Conservation (phyloP, 2,797 vertebrate species). For the Xenopus petersii region DNA sequence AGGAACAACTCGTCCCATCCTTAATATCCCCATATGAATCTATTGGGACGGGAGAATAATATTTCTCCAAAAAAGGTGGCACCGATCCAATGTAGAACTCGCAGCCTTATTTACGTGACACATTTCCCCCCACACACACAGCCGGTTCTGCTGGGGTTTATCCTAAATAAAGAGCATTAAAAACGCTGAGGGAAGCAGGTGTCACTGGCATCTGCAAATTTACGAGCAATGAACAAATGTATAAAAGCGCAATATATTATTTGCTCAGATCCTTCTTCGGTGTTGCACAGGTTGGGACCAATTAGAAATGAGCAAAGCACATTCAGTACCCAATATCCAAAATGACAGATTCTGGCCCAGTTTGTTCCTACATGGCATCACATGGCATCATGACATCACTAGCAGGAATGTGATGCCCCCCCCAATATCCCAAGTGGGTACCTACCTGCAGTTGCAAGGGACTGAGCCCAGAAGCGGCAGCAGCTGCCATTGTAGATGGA, state of each 20-base stretch:
- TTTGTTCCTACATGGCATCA: too few relatives aligned
- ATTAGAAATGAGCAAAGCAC: too few relatives aligned
- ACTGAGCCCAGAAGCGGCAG: constrained; percentile 96
- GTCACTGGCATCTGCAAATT: constrained; percentile 67
- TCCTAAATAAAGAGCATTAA: constrained; percentile 62
- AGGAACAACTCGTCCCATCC: too few relatives aligned
- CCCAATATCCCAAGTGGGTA: constrained; percentile 52
- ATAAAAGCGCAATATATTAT: constrained; percentile 65
- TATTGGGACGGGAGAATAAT: constrained; percentile 51
- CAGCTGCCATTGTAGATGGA: constrained; percentile 98
- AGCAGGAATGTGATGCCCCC: too few relatives aligned
- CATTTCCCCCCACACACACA: constrained; percentile 57
- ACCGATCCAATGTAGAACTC: too few relatives aligned
- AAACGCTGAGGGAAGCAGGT: constrained; percentile 85
- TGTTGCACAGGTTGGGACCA: too few relatives aligned
- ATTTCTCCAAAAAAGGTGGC: constrained; percentile 66
- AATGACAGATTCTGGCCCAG: too few relatives aligned
- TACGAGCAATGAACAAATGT: constrained; percentile 77
- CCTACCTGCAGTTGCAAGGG: constrained; percentile 98
- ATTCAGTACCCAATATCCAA: too few relatives aligned
- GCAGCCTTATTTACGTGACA: constrained; percentile 66
- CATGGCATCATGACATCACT: too few relatives aligned
- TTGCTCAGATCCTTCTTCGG: constrained; percentile 60
- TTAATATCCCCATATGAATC: neutral
- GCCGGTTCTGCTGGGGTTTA: constrained; percentile 56